These are phyloP conservation scores for Drosophila triauraria DNA, from an alignment of 1,140 invertebrate genomes.

Conservation along the genomic window DNA sequence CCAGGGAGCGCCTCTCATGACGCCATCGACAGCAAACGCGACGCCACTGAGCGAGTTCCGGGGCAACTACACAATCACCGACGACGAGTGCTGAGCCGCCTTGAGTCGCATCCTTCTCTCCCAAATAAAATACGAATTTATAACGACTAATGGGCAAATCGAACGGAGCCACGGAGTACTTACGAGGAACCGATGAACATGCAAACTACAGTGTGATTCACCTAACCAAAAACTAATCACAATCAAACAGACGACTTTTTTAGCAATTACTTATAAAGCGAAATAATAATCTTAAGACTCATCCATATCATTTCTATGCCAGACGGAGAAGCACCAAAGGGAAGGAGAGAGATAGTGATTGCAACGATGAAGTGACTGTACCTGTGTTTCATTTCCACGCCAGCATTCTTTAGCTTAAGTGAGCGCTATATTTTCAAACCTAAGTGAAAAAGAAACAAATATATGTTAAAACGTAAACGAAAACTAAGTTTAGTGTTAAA, in stretches of 20 bases:
- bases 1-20: conserved; percentile 87
- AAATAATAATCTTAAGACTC: conserved; percentile 14
- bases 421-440: conserved; percentile 16
- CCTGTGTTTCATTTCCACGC: conserved; percentile 34
- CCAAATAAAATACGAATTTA: conserved; percentile 63
- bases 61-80: conserved; percentile 77
- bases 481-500: neutral
- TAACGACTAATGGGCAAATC: conserved; percentile 17
- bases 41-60: conserved; percentile 83
- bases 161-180: conserved; percentile 7
- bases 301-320: conserved; percentile 41
- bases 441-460: conserved; percentile 14
- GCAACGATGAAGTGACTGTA: conserved; percentile 32
- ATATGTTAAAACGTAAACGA: neutral
- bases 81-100: conserved; percentile 76
- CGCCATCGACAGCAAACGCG: conserved; percentile 84
- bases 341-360: conserved; percentile 2
- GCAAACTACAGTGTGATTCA: conserved; percentile 60
- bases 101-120: neutral
- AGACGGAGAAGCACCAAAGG: neutral
- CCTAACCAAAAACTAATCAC: conserved; percentile 30
- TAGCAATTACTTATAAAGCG: conserved; percentile 22
- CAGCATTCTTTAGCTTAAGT: conserved; percentile 24
- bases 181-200: conserved; percentile 27
- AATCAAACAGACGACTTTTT: conserved; percentile 37